Percentiles rank a stretch among this genome's conserved stretches.
Evolutionary conservation across 2,797 vertebrate species (phyloP).

Genomic region (Acipenser oxyrinchus): DNA sequence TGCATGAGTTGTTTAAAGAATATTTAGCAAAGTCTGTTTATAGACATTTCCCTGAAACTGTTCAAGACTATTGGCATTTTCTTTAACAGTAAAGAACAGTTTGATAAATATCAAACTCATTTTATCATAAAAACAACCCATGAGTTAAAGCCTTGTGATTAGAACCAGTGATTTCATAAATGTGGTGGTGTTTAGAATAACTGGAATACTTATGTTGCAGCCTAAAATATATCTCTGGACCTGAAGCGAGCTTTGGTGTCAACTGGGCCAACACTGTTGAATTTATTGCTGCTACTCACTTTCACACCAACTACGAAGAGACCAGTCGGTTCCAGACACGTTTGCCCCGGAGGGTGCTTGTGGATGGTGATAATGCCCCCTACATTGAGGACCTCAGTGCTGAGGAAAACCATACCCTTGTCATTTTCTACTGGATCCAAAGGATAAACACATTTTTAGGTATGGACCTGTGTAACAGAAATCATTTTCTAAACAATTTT

Average conservation of each 20-base stretch:
- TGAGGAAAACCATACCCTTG: slow-evolving; percentile 62
- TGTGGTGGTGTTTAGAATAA: too few relatives aligned
- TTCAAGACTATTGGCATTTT: not conserved
- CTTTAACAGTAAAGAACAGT: not conserved
- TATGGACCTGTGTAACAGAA: slow-evolving; percentile 30
- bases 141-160: too few relatives aligned
- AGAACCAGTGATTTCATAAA: too few relatives aligned
- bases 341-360: slow-evolving; percentile 61
- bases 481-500: too few relatives aligned
- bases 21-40: too few relatives aligned
- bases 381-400: slow-evolving; percentile 55
- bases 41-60: too few relatives aligned
- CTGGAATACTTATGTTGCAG: slow-evolving; percentile 36
- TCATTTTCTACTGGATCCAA: slow-evolving; percentile 44
- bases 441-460: slow-evolving; percentile 46
- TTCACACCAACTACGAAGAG: slow-evolving; percentile 48
- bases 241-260: slow-evolving; percentile 57
- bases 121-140: slow-evolving; percentile 9
- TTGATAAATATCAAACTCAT: not conserved
- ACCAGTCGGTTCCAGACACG: slow-evolving; percentile 43
- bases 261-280: slow-evolving; percentile 53
- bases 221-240: slow-evolving; percentile 42
- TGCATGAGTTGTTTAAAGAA: too few relatives aligned
- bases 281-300: slow-evolving; percentile 52
- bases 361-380: slow-evolving; percentile 40